Conservation (phyloP, 2,113 vertebrate genomes). For the Prunella fulvescens region DNA sequence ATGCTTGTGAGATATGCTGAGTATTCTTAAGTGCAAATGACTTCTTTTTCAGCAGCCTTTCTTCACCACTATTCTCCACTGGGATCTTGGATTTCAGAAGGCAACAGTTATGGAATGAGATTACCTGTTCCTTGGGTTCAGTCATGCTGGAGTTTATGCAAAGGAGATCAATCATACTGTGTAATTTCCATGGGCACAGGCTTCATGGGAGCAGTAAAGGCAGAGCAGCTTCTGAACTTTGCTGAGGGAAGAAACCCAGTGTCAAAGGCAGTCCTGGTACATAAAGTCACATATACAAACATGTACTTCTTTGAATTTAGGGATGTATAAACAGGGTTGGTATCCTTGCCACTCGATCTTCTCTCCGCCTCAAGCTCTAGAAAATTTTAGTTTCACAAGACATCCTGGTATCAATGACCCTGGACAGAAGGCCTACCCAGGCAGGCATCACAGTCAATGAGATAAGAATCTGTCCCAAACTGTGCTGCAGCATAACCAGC, state of each 20-base stretch:
- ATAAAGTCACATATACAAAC: background rate
- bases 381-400: background rate
- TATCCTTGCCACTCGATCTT: background rate
- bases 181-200: background rate
- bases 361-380: background rate
- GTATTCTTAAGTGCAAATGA: background rate
- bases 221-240: background rate
- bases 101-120: background rate
- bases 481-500: background rate
- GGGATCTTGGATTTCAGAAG: background rate
- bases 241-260: background rate
- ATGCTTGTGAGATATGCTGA: background rate
- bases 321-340: background rate
- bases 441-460: background rate
- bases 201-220: background rate
- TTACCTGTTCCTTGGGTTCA: background rate
- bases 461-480: background rate
- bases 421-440: background rate
- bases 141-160: background rate
- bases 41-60: background rate
- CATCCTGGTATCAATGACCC: background rate
- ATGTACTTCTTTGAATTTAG: background rate
- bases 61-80: background rate
- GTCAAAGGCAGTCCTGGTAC: background rate
- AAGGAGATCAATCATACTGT: background rate